These are phyloP conservation scores for Agrypnia vestita DNA, from an alignment of 1,140 invertebrate genomes.

Conservation along the genomic window DNA sequence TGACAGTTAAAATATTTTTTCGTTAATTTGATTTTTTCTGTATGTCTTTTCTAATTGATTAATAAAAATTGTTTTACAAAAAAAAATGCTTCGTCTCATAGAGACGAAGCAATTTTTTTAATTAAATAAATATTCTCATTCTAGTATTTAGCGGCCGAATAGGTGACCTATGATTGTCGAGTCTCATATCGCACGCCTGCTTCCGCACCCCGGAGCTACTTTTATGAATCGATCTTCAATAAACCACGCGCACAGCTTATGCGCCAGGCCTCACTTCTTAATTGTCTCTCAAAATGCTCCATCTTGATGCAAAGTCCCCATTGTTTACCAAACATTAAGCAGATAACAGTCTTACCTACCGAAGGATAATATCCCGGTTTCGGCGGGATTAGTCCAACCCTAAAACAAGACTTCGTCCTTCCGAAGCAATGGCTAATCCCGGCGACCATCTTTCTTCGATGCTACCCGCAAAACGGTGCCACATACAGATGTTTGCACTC, in stretches of 20 bases:
- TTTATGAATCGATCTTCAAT: constrained; percentile 27
- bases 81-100: too few species aligned
- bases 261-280: constrained; percentile 46
- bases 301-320: constrained; percentile 64
- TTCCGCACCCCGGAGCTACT: neutral
- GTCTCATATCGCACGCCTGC: too few species aligned
- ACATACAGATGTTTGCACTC: constrained; percentile 62
- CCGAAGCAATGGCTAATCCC: constrained; percentile 55
- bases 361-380: constrained; percentile 60
- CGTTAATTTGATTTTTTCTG: too few species aligned
- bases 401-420: constrained; percentile 59
- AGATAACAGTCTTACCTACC: constrained; percentile 68
- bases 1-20: too few species aligned
- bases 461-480: constrained; percentile 53
- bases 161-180: too few species aligned
- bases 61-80: too few species aligned
- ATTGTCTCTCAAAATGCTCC: constrained; percentile 59
- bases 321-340: constrained; percentile 76
- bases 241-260: constrained; percentile 17
- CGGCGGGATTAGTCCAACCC: constrained; percentile 58
- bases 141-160: too few species aligned
- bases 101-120: too few species aligned
- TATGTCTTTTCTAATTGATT: too few species aligned
- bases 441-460: constrained; percentile 54
- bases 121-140: too few species aligned